Conservation (phyloP, 64 coral and sea anemone species). For the Montipora foliosa region DNA sequence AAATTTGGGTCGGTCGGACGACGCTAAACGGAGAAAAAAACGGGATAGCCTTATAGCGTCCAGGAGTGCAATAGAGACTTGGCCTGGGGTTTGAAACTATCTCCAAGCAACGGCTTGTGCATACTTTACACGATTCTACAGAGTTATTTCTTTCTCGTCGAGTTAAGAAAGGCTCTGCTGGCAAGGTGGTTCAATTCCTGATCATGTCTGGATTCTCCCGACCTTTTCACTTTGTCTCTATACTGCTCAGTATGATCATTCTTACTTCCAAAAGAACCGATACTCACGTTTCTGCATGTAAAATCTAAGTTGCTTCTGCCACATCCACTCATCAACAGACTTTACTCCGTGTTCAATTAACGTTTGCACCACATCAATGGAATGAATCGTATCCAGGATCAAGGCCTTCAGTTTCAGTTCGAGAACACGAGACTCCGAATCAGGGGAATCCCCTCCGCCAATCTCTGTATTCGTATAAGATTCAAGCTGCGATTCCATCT, state of each 20-base stretch:
- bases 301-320: constrained; percentile 98
- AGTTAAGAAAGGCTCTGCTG: too few species aligned
- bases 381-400: constrained; percentile 95
- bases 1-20: too few species aligned
- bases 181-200: too few species aligned
- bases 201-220: background rate
- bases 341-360: constrained; percentile 88
- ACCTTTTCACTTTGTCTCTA: too few species aligned
- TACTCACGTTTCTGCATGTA: constrained; percentile 89
- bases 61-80: too few species aligned
- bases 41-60: too few species aligned
- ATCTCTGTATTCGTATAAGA: constrained; percentile 95
- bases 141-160: too few species aligned
- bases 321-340: constrained; percentile 93
- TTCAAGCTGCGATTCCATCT: constrained; percentile 99
- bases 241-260: too few species aligned
- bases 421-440: constrained; percentile 81
- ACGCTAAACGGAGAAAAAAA: too few species aligned
- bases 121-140: too few species aligned
- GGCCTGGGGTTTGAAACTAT: too few species aligned
- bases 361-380: constrained; percentile 94
- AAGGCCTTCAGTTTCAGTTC: constrained; percentile 92
- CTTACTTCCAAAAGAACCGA: background rate
- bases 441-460: constrained; percentile 56
- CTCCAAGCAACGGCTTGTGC: too few species aligned